These are phyloP conservation scores for Centruroides vittatus DNA, from an alignment of 1,140 invertebrate genomes.

Conservation along the genomic window DNA sequence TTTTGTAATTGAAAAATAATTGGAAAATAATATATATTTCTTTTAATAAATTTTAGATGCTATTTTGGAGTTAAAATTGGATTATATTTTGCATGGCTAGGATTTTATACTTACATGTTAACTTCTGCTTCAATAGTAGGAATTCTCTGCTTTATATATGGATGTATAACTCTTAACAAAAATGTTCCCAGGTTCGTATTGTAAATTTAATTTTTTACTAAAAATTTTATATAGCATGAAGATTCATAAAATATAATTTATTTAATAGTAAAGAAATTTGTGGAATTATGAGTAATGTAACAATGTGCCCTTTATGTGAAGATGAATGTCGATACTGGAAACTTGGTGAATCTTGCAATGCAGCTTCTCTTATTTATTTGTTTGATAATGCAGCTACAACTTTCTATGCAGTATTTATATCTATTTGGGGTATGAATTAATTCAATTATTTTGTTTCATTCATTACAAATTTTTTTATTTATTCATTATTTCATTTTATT, in stretches of 20 bases:
- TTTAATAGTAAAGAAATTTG: conserved; percentile 63
- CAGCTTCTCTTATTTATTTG: conserved; percentile 76
- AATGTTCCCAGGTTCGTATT: conserved; percentile 50
- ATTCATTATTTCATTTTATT: no score
- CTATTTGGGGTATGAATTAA: conserved; percentile 63
- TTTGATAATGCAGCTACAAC: conserved; percentile 92
- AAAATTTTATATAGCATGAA: neutral
- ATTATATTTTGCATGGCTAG: conserved; percentile 47
- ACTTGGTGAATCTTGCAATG: conserved; percentile 67
- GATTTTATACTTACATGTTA: conserved; percentile 44
- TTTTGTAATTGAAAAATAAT: no score
- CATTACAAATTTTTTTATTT: no score
- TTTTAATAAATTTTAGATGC: conserved; percentile 26
- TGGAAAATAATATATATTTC: no score
- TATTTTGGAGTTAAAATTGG: conserved; percentile 88
- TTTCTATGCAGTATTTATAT: conserved; percentile 92
- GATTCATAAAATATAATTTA: neutral
- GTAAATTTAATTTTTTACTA: neutral
- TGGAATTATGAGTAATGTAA: conserved; percentile 38
- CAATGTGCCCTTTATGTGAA: conserved; percentile 78
- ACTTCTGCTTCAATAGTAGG: conserved; percentile 41
- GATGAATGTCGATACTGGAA: conserved; percentile 75
- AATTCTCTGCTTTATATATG: conserved; percentile 40
- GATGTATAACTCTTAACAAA: conserved; percentile 47
- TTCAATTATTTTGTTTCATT: no score